A percentile compares a stretch with the other conserved stretches of the same genome.
phyloP scores from a whole-genome alignment of 2,113 vertebrate genomes.

The Lethenteron reissneri region DNA sequence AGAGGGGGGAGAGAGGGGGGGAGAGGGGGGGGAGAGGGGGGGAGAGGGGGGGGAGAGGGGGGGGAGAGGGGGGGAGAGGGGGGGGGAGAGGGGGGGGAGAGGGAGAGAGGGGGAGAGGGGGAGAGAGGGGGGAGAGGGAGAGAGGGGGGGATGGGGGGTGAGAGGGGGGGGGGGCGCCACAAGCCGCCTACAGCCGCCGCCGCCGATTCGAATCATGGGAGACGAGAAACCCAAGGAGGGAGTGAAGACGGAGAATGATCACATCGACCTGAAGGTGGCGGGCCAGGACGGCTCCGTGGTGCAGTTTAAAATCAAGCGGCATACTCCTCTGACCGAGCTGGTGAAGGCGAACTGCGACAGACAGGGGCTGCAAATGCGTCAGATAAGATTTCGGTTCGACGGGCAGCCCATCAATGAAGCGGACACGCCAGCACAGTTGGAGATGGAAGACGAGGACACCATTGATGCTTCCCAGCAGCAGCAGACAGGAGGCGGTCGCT shows the following conservation, averaged over 20 bases:
- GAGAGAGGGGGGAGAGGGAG: neutral
- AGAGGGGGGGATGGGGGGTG: neutral
- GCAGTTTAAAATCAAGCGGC: slow-evolving; percentile 97
- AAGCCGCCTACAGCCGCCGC: too few species aligned
- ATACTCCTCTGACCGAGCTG: slow-evolving; percentile 89
- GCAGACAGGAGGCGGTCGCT: slow-evolving; percentile 58
- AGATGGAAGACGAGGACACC: slow-evolving; percentile 98
- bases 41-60: too few species aligned
- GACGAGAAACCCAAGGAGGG: slow-evolving; percentile 32
- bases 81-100: neutral
- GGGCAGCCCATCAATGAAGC: slow-evolving; percentile 95
- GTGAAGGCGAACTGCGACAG: slow-evolving; percentile 98
- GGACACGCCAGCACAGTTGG: slow-evolving; percentile 95
- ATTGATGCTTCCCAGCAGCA: slow-evolving; percentile 89
- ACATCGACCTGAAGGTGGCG: slow-evolving; percentile 96
- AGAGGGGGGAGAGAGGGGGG: too few species aligned
- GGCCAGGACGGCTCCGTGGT: slow-evolving; percentile 95
- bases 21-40: too few species aligned
- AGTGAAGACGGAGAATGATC: slow-evolving; percentile 93
- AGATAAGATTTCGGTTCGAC: slow-evolving; percentile 96
- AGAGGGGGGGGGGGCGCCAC: too few species aligned
- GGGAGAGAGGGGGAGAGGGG: neutral
- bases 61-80: neutral
- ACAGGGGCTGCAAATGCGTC: slow-evolving; percentile 92
- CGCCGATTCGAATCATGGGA: too few species aligned